A percentile compares a stretch with the other conserved stretches of the same genome.
Conservation (phyloP, 2,113 vertebrate genomes). For the Leptodactylus fuscus region DNA sequence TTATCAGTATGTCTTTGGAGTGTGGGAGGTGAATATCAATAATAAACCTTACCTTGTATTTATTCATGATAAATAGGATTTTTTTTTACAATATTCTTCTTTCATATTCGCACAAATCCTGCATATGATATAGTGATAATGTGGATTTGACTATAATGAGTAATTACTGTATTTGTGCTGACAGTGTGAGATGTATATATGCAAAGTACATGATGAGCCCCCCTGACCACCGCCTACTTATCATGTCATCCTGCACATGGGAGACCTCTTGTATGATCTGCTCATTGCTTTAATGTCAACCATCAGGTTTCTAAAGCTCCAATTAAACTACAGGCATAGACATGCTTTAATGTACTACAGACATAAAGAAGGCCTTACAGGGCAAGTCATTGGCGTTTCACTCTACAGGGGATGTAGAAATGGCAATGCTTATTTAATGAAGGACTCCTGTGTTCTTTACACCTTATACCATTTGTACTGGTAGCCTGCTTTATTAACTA, state of each 20-base stretch:
- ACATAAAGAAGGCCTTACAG: not conserved
- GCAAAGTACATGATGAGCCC: too few species aligned
- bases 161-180: not conserved
- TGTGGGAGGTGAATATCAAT: too few species aligned
- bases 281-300: not conserved
- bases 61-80: not conserved
- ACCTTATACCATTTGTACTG: too few species aligned
- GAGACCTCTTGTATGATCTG: constrained; percentile 1
- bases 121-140: too few species aligned
- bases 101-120: too few species aligned
- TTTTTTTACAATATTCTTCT: not conserved
- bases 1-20: too few species aligned
- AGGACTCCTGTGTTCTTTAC: too few species aligned
- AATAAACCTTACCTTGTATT: not conserved
- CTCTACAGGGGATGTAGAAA: not conserved
- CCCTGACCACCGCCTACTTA: constrained; percentile 12
- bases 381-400: constrained; percentile 12
- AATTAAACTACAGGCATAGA: not conserved
- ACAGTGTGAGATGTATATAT: not conserved
- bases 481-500: too few species aligned
- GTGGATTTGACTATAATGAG: not conserved
- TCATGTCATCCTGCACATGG: not conserved
- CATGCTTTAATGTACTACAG: not conserved
- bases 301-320: not conserved
- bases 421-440: too few species aligned